Conservation (phyloP, 92 coral and sea anemone species). For the Porites cylindrica region DNA sequence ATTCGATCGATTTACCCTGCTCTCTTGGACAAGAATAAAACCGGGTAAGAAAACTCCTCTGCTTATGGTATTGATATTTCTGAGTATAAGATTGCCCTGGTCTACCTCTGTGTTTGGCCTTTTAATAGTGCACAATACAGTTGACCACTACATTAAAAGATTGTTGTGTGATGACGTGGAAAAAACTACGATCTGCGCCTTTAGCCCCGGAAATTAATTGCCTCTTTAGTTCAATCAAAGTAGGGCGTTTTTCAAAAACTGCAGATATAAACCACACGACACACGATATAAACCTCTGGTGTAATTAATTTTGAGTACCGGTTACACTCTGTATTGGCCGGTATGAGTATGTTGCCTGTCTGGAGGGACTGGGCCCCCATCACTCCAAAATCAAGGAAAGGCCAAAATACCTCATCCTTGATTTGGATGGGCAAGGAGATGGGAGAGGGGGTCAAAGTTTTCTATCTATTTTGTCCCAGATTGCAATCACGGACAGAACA, state of each 20-base stretch:
- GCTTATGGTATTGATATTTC: not conserved
- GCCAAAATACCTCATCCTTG: too few relatives aligned
- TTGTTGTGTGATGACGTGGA: slow-evolving; percentile 36
- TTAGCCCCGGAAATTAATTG: not conserved
- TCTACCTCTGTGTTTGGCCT: not conserved
- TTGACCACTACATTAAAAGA: not conserved
- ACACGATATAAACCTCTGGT: too few relatives aligned
- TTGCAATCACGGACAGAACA: too few relatives aligned
- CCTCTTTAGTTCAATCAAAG: not conserved
- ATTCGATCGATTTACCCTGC: slow-evolving; percentile 94
- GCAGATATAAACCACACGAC: too few relatives aligned
- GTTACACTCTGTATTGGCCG: too few relatives aligned
- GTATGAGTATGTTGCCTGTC: too few relatives aligned
- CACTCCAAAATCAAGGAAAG: too few relatives aligned
- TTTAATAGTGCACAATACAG: not conserved
- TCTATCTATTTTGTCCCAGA: too few relatives aligned
- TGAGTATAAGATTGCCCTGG: not conserved
- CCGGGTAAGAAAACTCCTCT: slow-evolving; percentile 78
- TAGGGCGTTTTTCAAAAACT: not conserved
- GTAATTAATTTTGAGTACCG: too few relatives aligned
- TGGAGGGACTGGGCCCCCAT: too few relatives aligned
- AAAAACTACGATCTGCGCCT: not conserved
- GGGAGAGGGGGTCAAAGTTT: too few relatives aligned
- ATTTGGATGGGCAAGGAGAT: too few relatives aligned
- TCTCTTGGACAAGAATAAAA: slow-evolving; percentile 95